Evolutionary conservation across 1,140 invertebrate genomes (phyloP), one percentile per base, ranked within the genome.

Genomic region (Episyrphus balteatus): DNA sequence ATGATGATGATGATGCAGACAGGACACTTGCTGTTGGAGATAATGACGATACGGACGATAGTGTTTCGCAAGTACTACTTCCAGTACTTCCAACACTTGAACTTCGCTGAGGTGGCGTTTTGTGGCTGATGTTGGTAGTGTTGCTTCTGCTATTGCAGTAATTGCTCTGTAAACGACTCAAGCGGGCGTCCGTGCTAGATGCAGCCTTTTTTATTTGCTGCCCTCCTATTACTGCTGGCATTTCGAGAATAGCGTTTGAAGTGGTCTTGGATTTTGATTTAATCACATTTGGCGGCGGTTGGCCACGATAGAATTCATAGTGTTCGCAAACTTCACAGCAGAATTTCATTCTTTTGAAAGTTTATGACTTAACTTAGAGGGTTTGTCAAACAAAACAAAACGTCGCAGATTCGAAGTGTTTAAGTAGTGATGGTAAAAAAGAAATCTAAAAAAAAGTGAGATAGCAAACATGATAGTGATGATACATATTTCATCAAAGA

Each of bases 21-120:
- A 38, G 10, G n/a, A 17, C n/a, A 17, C n/a, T 14, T n/a, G 13
- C 13, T 40, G 36, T 52, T 38, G 55, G 51, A n/a, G 58, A 55
- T 9, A 50, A 49, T 6, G 55, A 48, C 18, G 50, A 55, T 51
- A 61, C 18, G 48, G 61, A 40, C 49, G 54, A 49, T 52, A 65
- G 42, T 51, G 62, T 62, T 50, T 64, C 62, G 48, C 60, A 61
- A 52, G 58, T 60, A 30, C 47, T 46, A 50, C 62, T 65, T 53
- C 58, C 58, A 39, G 62, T 65, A 50, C 62, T 66, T 54, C 62
- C 62, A 36, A 62, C 62, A 50, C 62, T 66, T 18, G 62, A 62
- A 51, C 62, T 61, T 46, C 62, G 58, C 12, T 61, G 59, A 36
- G 12, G 3, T 36, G 12, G 34, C 14, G 21, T 26, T 5, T 26